Conservation (phyloP, 2,113 vertebrate species). For the Chunga burmeisteri region DNA sequence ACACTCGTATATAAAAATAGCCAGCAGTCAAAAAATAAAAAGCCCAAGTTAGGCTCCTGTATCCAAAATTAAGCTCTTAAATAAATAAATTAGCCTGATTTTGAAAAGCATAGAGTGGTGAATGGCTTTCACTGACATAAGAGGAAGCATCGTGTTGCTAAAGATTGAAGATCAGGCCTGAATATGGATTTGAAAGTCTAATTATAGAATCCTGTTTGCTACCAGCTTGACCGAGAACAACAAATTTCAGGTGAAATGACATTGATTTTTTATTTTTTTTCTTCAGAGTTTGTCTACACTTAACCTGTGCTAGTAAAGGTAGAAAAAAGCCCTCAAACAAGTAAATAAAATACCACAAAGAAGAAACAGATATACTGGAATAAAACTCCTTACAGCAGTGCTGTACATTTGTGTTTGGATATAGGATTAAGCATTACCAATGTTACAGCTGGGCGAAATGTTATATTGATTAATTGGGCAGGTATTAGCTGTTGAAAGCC, state of each 20-base stretch:
- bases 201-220: constrained; percentile 47
- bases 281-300: background rate
- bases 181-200: constrained; percentile 58
- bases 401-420: rapidly evolving
- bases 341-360: background rate
- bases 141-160: constrained; percentile 30
- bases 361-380: background rate
- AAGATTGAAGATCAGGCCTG: constrained; percentile 31
- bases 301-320: background rate
- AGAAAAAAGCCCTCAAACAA: background rate
- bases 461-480: background rate
- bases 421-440: background rate
- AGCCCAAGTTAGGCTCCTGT: background rate
- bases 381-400: background rate
- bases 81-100: constrained; percentile 59
- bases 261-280: background rate
- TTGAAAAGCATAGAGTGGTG: background rate
- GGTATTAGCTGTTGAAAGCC: background rate
- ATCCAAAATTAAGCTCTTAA: constrained; percentile 56
- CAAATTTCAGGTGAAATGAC: constrained; percentile 37
- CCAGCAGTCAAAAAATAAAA: background rate
- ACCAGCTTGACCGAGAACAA: constrained; percentile 30
- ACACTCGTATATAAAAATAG: constrained; percentile 26
- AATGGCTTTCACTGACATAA: constrained; percentile 44
- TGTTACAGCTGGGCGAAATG: background rate